A percentile compares a stretch with the other conserved stretches of the same genome.
Evolutionary conservation across 2,113 vertebrate genomes (phyloP).

Genomic region (Connochaetes taurinus): DNA sequence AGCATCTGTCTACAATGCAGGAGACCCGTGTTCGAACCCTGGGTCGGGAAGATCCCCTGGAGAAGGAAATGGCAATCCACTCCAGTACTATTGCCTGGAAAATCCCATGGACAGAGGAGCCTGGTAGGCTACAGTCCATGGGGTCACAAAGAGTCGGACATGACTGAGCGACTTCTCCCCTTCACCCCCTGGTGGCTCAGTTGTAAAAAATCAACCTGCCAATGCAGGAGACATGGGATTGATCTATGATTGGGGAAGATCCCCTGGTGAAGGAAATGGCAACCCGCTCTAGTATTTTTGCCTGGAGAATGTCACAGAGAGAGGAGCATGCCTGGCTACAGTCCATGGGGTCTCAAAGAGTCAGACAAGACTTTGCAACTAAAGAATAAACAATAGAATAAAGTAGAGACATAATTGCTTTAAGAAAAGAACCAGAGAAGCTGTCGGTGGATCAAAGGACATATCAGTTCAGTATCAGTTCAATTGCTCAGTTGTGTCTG

Average conservation of each 20-base stretch:
- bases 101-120: too few species aligned
- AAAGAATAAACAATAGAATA: background rate
- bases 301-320: background rate
- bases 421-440: background rate
- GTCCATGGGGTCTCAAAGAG: background rate
- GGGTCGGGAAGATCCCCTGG: too few species aligned
- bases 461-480: background rate
- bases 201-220: too few species aligned
- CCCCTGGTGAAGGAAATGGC: background rate
- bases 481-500: rapidly evolving
- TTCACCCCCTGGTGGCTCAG: too few species aligned
- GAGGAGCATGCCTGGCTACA: background rate
- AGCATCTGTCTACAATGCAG: too few species aligned
- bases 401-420: background rate
- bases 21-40: too few species aligned
- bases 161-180: background rate
- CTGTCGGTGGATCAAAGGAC: background rate
- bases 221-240: too few species aligned
- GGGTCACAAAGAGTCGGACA: background rate
- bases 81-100: too few species aligned
- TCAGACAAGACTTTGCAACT: background rate
- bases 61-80: too few species aligned
- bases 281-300: background rate
- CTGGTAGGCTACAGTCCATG: too few species aligned
- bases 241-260: background rate